These are phyloP conservation scores for Troilus luridus DNA, from an alignment of 2,888 invertebrate genomes.

Conservation along the genomic window DNA sequence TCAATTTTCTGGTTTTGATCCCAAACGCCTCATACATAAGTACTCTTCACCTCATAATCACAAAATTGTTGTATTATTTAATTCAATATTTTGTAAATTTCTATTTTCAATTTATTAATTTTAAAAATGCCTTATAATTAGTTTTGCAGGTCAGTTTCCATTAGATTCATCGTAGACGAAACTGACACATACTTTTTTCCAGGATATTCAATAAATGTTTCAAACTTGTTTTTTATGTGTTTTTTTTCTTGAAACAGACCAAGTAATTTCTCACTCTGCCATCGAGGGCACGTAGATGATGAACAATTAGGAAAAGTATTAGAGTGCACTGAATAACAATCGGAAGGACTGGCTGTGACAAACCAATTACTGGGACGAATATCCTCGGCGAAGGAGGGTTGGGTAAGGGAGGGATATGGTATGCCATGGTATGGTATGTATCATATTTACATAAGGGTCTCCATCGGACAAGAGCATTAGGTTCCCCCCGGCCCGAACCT, in stretches of 20 bases:
- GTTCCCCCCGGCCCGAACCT: not conserved
- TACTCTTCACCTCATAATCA: too few relatives aligned
- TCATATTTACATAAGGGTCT: slow-evolving; percentile 13
- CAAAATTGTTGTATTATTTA: too few relatives aligned
- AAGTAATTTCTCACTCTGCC: not conserved
- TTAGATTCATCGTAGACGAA: too few relatives aligned
- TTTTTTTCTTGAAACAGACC: not conserved
- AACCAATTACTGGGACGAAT: slow-evolving; percentile 27
- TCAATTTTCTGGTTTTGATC: too few relatives aligned
- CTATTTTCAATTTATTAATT: too few relatives aligned
- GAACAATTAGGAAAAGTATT: not conserved
- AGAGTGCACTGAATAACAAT: not conserved
- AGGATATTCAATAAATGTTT: too few relatives aligned
- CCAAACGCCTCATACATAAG: too few relatives aligned
- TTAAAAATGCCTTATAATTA: too few relatives aligned
- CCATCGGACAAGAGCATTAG: not conserved
- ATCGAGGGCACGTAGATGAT: not conserved
- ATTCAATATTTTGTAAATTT: too few relatives aligned
- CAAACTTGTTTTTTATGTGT: not conserved
- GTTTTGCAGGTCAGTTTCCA: too few relatives aligned
- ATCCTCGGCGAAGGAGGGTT: not conserved
- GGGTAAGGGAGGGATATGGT: not conserved
- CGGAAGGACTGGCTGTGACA: slow-evolving; percentile 8
- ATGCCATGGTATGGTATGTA: not conserved
- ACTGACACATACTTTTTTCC: too few relatives aligned